A percentile compares a stretch with the other conserved stretches of the same genome.
Evolutionary conservation across 2,113 vertebrate genomes (phyloP).

Genomic region (Probosciger aterrimus): DNA sequence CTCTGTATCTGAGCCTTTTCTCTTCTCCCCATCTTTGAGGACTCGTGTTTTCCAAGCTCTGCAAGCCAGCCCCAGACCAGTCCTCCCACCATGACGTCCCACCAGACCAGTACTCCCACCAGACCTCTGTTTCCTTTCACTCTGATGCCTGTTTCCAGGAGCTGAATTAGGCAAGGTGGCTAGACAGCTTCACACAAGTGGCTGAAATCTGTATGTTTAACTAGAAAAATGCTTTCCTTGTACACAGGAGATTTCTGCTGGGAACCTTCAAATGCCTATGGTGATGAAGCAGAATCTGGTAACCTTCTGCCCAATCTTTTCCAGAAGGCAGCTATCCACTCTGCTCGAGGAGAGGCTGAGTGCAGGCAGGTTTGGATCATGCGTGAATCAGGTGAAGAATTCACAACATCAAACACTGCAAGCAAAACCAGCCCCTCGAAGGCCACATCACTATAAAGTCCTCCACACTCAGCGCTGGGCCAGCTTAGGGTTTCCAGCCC

Average conservation of each 20-base stretch:
- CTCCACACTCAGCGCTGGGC: not conserved
- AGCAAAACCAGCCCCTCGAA: not conserved
- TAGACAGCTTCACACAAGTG: not conserved
- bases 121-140: not conserved
- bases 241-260: not conserved
- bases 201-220: not conserved
- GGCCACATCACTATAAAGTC: not conserved
- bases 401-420: not conserved
- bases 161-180: not conserved
- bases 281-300: rapidly evolving
- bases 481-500: not conserved
- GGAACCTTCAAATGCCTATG: not conserved
- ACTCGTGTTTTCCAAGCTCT: not conserved
- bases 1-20: not conserved
- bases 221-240: not conserved
- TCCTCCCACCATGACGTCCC: not conserved
- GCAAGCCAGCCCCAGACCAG: not conserved
- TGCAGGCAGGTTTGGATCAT: not conserved
- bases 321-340: not conserved
- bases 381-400: not conserved
- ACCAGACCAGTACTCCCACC: not conserved
- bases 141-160: not conserved
- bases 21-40: not conserved
- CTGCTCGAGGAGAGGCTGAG: not conserved
- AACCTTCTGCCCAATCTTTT: not conserved